A percentile compares a stretch with the other conserved stretches of the same genome.
These are phyloP conservation scores for Cryptocheilus praepositus DNA, from an alignment of 2,888 invertebrate species.

Conservation along the genomic window DNA sequence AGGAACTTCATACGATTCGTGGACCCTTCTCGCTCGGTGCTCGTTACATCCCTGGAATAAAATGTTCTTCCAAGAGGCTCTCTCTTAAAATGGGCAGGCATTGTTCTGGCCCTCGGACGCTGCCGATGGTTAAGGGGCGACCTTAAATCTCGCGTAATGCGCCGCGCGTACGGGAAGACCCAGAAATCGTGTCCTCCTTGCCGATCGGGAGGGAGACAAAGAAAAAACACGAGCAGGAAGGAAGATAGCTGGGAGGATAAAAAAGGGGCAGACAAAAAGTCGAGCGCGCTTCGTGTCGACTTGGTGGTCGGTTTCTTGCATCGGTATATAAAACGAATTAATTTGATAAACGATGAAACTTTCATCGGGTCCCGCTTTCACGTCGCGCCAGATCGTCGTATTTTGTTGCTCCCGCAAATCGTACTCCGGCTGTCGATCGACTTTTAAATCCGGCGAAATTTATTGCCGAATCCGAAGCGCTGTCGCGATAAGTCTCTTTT, in stretches of 20 bases:
- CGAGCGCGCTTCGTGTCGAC: background rate
- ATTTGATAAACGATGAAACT: slow-evolving; percentile 41
- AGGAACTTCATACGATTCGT: slow-evolving; percentile 38
- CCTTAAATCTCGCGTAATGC: slow-evolving; percentile 62
- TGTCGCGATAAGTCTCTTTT: slow-evolving; percentile 20
- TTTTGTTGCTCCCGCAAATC: slow-evolving; percentile 36
- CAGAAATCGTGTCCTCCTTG: slow-evolving; percentile 35
- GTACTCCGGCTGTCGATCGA: slow-evolving; percentile 36
- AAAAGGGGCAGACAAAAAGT: background rate
- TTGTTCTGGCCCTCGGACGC: slow-evolving; percentile 46
- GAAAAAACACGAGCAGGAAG: background rate
- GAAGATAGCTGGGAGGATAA: slow-evolving; percentile 5
- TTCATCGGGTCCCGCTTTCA: slow-evolving; percentile 9
- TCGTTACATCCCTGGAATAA: slow-evolving; percentile 54
- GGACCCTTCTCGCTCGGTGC: slow-evolving; percentile 29
- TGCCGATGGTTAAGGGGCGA: slow-evolving; percentile 51
- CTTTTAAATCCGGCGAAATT: slow-evolving; percentile 33
- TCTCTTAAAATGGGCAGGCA: slow-evolving; percentile 51
- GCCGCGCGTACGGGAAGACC: slow-evolving; percentile 32
- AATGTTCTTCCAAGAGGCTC: slow-evolving; percentile 29
- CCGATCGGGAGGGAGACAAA: slow-evolving; percentile 6
- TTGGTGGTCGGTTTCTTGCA: slow-evolving; percentile 26
- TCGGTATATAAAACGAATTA: slow-evolving; percentile 49
- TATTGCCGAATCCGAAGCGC: slow-evolving; percentile 20
- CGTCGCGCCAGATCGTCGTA: background rate